Percentiles rank a stretch among this genome's conserved stretches.
Evolutionary conservation across 2,888 invertebrate species (phyloP).

Genomic region (Nesidiocoris tenuis): DNA sequence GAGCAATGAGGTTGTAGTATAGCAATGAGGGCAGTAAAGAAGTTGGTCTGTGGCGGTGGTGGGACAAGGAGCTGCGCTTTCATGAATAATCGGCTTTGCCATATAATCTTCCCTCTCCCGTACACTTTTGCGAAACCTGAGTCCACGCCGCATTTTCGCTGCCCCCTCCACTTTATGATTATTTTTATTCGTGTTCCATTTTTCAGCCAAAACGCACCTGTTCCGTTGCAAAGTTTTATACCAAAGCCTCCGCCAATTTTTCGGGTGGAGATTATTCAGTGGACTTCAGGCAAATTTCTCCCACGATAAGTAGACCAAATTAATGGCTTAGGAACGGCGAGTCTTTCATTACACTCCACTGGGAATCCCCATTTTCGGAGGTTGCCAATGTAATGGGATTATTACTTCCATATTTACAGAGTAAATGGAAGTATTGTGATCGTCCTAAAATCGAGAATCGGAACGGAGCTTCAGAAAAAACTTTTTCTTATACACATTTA

Average conservation of each 20-base stretch:
- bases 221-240: neutral
- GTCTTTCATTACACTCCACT: too few relatives aligned
- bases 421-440: too few relatives aligned
- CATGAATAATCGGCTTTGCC: constrained; percentile 38
- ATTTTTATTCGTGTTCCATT: neutral
- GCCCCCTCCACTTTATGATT: neutral
- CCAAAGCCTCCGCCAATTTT: neutral
- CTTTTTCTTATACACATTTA: too few relatives aligned
- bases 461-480: too few relatives aligned
- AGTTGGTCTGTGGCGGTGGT: neutral
- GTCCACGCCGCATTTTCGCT: too few relatives aligned
- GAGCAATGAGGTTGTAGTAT: neutral
- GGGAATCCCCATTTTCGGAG: too few relatives aligned
- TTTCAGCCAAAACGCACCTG: neutral
- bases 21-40: neutral
- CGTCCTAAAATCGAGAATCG: too few relatives aligned
- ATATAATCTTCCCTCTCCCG: constrained; percentile 24
- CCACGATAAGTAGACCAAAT: too few relatives aligned
- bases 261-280: neutral
- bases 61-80: constrained; percentile 26
- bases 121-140: neutral
- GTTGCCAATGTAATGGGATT: too few relatives aligned
- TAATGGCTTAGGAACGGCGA: too few relatives aligned
- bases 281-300: too few relatives aligned
- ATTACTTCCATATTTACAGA: too few relatives aligned